Percentiles rank a stretch among this genome's conserved stretches.
phyloP scores from a whole-genome alignment of 2,113 vertebrate species.

The Sceloporus tristichus region DNA sequence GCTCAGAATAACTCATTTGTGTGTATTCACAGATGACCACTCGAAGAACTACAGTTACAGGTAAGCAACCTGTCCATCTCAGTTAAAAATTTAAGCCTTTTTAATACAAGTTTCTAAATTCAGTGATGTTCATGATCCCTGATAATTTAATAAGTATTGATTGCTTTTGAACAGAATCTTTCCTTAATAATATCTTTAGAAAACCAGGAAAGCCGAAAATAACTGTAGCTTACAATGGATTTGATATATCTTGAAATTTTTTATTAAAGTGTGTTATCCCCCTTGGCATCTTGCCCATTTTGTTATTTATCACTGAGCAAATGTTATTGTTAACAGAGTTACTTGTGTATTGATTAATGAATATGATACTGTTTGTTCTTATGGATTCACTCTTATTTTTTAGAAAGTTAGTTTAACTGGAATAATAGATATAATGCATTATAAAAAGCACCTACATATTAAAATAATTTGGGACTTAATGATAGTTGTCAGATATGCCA shows the following conservation, averaged over 20 bases:
- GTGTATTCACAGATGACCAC: too few species aligned
- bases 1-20: too few species aligned
- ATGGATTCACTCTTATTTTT: neutral
- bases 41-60: too few species aligned
- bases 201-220: neutral
- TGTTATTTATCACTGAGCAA: neutral
- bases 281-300: neutral
- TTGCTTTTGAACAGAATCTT: neutral
- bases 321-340: neutral
- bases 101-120: neutral
- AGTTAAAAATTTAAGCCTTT: neutral
- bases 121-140: too few species aligned
- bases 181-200: neutral
- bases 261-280: neutral
- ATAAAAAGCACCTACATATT: neutral
- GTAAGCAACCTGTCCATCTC: neutral
- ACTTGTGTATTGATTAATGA: neutral
- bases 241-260: neutral
- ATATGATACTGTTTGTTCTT: neutral
- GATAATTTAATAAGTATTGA: too few species aligned
- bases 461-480: neutral
- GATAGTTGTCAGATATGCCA: neutral
- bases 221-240: neutral
- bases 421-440: neutral
- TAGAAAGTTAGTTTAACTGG: neutral